Evolutionary conservation across 2,113 vertebrate genomes (phyloP).

Genomic region (Eulemur rufifrons): DNA sequence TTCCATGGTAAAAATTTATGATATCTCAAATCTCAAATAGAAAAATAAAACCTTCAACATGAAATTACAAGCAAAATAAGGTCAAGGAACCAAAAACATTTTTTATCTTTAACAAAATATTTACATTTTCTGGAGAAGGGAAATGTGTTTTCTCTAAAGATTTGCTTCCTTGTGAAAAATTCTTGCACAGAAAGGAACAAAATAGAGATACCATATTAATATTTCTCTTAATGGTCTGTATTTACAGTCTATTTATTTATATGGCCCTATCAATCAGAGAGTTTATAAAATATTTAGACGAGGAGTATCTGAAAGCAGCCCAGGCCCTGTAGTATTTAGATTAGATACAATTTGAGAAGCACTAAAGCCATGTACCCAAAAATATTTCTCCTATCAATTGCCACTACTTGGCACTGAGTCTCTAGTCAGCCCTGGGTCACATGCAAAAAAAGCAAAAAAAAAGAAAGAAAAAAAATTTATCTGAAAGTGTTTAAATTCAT

Average conservation of each 20-base stretch:
- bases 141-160: slow-evolving; percentile 54
- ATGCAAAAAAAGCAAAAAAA: background rate
- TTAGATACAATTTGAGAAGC: background rate
- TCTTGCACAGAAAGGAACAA: slow-evolving; percentile 49
- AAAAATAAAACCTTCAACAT: slow-evolving; percentile 4
- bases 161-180: slow-evolving; percentile 40
- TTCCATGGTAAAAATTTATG: slow-evolving; percentile 34
- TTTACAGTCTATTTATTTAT: background rate
- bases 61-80: slow-evolving; percentile 62
- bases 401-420: background rate
- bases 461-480: background rate
- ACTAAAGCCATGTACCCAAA: background rate
- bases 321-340: background rate
- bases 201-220: slow-evolving; percentile 34
- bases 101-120: slow-evolving; percentile 61
- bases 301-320: background rate
- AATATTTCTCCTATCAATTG: background rate
- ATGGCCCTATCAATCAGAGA: background rate
- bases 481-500: background rate
- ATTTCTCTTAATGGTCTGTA: slow-evolving; percentile 30
- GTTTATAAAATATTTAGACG: slow-evolving; percentile 46
- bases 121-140: slow-evolving; percentile 59
- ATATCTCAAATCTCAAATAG: slow-evolving; percentile 44
- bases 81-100: slow-evolving; percentile 52
- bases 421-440: background rate